phyloP scores from a whole-genome alignment of 2,797 vertebrate species.

The Dallia pectoralis region DNA sequence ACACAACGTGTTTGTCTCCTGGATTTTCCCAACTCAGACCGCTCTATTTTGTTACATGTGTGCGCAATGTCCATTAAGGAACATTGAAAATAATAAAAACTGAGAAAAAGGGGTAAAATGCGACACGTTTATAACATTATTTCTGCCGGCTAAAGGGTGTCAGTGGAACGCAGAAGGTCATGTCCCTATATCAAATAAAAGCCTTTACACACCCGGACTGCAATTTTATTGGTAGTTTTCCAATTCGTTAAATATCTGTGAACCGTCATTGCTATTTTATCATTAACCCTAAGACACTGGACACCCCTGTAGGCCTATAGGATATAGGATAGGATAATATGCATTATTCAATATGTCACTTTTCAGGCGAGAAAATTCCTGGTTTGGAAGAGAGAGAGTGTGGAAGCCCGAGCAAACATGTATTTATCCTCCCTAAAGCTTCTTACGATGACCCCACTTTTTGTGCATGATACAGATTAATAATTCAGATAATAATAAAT shows the following conservation, averaged over 20 bases:
- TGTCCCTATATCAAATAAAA: slow-evolving; percentile 15
- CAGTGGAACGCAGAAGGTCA: slow-evolving; percentile 13
- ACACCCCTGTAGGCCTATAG: slow-evolving; percentile 51
- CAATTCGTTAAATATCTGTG: slow-evolving; percentile 27
- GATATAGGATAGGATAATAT: too few species aligned
- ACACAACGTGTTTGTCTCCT: background rate
- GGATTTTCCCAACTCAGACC: background rate
- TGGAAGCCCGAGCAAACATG: slow-evolving; percentile 8
- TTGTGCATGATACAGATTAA: slow-evolving; percentile 6
- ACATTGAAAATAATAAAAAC: background rate
- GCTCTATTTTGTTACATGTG: background rate
- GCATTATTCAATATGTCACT: slow-evolving; percentile 52
- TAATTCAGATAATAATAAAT: slow-evolving; percentile 25
- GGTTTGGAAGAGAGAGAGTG: slow-evolving; percentile 4
- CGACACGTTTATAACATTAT: background rate
- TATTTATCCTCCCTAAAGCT: background rate
- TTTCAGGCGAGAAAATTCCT: slow-evolving; percentile 16
- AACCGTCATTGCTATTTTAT: slow-evolving; percentile 25
- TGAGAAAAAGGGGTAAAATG: background rate
- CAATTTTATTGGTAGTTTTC: background rate
- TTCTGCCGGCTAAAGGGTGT: slow-evolving; percentile 10
- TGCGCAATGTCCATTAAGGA: background rate
- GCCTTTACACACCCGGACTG: background rate
- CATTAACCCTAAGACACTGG: slow-evolving; percentile 44
- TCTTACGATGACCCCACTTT: background rate